Evolutionary conservation across 2,888 invertebrate genomes (phyloP).

Genomic region (Ectemnius lituratus): DNA sequence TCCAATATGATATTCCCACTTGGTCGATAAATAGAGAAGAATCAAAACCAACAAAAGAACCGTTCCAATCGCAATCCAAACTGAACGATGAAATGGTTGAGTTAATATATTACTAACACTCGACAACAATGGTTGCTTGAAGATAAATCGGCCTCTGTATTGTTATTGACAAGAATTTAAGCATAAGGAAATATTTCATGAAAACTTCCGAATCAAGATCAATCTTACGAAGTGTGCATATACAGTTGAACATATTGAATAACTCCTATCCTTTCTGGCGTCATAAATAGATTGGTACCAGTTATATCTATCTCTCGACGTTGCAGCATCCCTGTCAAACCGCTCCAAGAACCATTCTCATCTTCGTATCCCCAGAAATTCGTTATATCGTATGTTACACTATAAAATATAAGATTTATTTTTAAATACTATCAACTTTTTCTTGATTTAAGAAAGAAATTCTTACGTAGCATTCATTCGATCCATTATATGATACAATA

Average conservation of each 20-base stretch:
- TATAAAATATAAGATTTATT: constrained; percentile 30
- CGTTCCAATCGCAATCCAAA: constrained; percentile 82
- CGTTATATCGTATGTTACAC: constrained; percentile 60
- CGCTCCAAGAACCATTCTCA: constrained; percentile 72
- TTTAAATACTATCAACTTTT: neutral
- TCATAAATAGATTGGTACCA: constrained; percentile 80
- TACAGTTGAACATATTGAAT: constrained; percentile 85
- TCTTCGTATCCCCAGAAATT: constrained; percentile 72
- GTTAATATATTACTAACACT: constrained; percentile 86
- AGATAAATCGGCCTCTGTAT: constrained; percentile 82
- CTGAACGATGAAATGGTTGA: constrained; percentile 83
- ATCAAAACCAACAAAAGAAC: constrained; percentile 79
- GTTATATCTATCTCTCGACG: constrained; percentile 73
- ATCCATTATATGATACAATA: constrained; percentile 67
- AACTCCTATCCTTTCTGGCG: constrained; percentile 81
- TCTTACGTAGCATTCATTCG: constrained; percentile 74
- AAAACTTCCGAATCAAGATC: neutral
- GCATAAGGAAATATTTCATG: neutral
- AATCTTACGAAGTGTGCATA: constrained; percentile 80
- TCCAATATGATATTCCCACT: constrained; percentile 76
- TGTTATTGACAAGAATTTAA: neutral
- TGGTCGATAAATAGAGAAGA: constrained; percentile 79
- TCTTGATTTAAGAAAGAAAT: neutral
- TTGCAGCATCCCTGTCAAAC: constrained; percentile 71
- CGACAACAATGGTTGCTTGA: constrained; percentile 85